Conservation (phyloP, 2,113 vertebrate species). For the Phalacrocorax pelagicus region DNA sequence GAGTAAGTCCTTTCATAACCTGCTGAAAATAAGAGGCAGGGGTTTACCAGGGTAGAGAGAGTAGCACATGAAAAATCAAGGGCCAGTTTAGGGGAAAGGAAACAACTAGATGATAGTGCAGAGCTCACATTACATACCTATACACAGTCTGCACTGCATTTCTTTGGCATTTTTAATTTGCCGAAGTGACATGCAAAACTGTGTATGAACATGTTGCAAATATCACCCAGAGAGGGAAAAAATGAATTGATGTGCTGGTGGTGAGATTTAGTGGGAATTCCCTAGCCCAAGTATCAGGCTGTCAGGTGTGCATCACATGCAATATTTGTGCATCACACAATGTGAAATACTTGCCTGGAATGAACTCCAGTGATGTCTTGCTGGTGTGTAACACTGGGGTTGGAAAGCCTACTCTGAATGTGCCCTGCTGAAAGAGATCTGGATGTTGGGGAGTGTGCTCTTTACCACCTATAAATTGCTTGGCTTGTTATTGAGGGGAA, state of each 20-base stretch:
- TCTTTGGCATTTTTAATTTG: background rate
- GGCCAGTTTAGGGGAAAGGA: background rate
- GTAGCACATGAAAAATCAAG: background rate
- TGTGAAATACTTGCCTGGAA: background rate
- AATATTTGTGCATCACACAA: background rate
- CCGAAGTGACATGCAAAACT: background rate
- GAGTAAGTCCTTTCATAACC: background rate
- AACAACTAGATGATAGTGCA: background rate
- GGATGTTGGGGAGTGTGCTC: background rate
- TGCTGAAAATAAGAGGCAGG: background rate
- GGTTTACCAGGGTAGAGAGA: background rate
- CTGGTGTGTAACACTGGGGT: background rate
- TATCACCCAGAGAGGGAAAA: no score
- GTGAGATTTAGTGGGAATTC: background rate
- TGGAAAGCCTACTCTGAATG: background rate
- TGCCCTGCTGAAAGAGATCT: background rate
- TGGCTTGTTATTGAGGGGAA: conserved; percentile 53
- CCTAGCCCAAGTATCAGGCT: background rate
- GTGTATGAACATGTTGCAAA: background rate
- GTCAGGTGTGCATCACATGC: background rate
- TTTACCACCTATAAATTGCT: conserved; percentile 63
- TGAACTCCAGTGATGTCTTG: background rate
- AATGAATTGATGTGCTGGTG: background rate
- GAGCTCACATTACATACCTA: background rate
- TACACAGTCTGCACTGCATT: background rate